Percentiles rank a stretch among this genome's conserved stretches.
Conservation (phyloP, 2,888 invertebrate genomes). For the Cheilosia pagana region DNA sequence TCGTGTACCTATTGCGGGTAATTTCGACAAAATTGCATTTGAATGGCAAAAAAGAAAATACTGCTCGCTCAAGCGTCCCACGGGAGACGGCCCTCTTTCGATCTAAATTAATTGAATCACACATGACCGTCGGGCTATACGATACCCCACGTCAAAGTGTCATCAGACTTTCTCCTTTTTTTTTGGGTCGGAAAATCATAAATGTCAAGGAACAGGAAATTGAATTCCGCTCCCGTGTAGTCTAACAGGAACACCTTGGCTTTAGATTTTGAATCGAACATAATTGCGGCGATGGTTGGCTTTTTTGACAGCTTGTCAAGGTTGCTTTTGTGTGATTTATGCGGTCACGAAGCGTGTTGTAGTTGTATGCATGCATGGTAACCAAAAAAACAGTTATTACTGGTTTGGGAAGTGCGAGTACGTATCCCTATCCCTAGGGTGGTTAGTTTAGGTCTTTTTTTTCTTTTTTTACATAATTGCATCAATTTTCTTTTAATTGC, state of each 20-base stretch:
- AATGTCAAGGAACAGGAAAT: slow-evolving; percentile 50
- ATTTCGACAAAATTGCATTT: slow-evolving; percentile 70
- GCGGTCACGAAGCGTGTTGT: slow-evolving; percentile 52
- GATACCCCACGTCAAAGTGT: background rate
- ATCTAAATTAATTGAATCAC: slow-evolving; percentile 71
- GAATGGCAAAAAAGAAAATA: slow-evolving; percentile 59
- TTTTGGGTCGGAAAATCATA: slow-evolving; percentile 8
- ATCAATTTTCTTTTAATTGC: slow-evolving; percentile 70
- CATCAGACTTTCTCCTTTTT: background rate
- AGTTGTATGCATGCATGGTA: slow-evolving; percentile 27
- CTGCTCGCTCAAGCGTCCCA: slow-evolving; percentile 28
- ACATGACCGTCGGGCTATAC: slow-evolving; percentile 18
- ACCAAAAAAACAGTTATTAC: background rate
- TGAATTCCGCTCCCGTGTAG: slow-evolving; percentile 25
- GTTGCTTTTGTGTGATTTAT: slow-evolving; percentile 58
- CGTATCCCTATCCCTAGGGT: background rate
- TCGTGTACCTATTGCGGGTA: slow-evolving; percentile 7
- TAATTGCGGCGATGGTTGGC: slow-evolving; percentile 58
- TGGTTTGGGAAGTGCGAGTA: background rate
- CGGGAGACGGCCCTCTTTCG: slow-evolving; percentile 41
- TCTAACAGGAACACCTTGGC: slow-evolving; percentile 26
- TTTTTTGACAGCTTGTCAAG: slow-evolving; percentile 70
- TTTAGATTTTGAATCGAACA: slow-evolving; percentile 57
- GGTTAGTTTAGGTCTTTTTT: slow-evolving; percentile 16
- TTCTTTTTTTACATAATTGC: slow-evolving; percentile 50